Evolutionary conservation across 2,888 invertebrate species (phyloP).

Genomic region (Pollenia angustigena): DNA sequence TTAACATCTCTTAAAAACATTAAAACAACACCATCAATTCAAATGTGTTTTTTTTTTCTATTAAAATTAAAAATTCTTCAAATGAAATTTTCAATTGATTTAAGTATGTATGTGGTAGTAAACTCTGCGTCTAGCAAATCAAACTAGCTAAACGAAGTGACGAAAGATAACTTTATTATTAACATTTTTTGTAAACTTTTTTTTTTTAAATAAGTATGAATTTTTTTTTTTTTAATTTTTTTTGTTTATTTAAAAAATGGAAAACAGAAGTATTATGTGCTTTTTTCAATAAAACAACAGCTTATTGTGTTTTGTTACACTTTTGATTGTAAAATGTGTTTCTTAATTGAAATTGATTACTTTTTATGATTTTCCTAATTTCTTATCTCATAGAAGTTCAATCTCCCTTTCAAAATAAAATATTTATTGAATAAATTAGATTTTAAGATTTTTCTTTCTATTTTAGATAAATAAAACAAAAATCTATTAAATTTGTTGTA

Average conservation of each 20-base stretch:
- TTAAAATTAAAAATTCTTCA: constrained; percentile 26
- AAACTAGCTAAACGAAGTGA: constrained; percentile 7
- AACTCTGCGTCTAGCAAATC: constrained; percentile 3
- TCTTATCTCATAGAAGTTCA: not conserved
- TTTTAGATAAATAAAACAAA: constrained; percentile 41
- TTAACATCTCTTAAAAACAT: constrained; percentile 20
- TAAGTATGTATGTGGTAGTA: not conserved
- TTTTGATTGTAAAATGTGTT: constrained; percentile 8
- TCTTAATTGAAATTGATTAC: constrained; percentile 40
- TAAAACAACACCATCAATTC: constrained; percentile 17
- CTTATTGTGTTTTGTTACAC: not conserved
- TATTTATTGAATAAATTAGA: constrained; percentile 30
- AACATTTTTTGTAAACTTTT: constrained; percentile 13
- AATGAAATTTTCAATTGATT: constrained; percentile 17
- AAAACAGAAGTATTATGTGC: constrained; percentile 8
- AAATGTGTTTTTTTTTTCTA: constrained; percentile 29
- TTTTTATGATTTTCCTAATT: not conserved
- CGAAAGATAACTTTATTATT: constrained; percentile 12
- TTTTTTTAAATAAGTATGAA: constrained; percentile 44
- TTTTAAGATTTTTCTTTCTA: constrained; percentile 35
- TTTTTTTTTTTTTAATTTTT: constrained; percentile 42
- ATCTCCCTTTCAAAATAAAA: constrained; percentile 6
- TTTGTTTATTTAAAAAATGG: constrained; percentile 47
- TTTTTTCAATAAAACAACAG: constrained; percentile 18
- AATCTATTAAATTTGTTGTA: constrained; percentile 21